Conservation (phyloP, 2,797 vertebrate genomes). For the Anolis apletophallus region DNA sequence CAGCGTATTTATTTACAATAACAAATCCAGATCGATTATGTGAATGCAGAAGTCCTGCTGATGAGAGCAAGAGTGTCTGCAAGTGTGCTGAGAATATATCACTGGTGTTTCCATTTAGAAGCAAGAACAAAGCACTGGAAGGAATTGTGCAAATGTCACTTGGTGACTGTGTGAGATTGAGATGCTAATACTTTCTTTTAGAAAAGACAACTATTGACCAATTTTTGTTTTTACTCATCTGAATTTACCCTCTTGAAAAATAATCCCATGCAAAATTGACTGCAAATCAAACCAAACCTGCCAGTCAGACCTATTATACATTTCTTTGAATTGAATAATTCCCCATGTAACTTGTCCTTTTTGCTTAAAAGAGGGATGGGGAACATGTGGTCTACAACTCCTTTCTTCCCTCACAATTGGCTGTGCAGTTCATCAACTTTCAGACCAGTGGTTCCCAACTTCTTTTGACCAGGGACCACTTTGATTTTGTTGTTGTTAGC, state of each 20-base stretch:
- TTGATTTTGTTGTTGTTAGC: no score
- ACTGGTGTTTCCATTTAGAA: not conserved
- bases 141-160: not conserved
- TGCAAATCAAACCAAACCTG: not conserved
- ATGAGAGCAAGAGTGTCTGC: not conserved
- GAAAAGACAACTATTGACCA: not conserved
- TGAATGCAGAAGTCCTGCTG: constrained; percentile 3
- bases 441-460: not conserved
- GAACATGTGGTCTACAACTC: not conserved
- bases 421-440: not conserved
- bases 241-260: not conserved
- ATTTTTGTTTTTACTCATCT: not conserved
- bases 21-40: constrained; percentile 2
- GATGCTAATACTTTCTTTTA: not conserved
- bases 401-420: not conserved
- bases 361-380: not conserved
- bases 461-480: no score
- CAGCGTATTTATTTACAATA: not conserved
- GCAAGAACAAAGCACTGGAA: not conserved
- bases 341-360: not conserved
- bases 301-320: not conserved
- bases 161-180: not conserved
- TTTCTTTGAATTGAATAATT: not conserved
- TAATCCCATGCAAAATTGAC: not conserved
- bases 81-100: not conserved